Percentiles rank a stretch among this genome's conserved stretches.
Conservation (phyloP, 2,113 vertebrate species). For the Hemiscyllium ocellatum region DNA sequence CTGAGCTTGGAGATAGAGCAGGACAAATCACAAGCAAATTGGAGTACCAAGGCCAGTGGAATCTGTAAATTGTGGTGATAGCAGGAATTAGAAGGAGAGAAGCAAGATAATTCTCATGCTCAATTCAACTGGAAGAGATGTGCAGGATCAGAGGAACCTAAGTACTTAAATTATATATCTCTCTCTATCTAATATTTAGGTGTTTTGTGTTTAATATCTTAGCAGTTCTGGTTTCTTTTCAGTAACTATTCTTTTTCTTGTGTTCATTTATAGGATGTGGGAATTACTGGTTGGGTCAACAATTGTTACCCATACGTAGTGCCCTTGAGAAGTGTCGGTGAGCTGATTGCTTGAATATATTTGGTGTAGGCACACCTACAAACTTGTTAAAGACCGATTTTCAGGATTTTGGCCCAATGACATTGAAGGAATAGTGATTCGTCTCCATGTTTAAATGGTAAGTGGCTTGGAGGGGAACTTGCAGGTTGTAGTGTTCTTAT, state of each 20-base stretch:
- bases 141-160: not conserved
- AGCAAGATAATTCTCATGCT: not conserved
- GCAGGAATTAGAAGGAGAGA: not conserved
- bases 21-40: not conserved
- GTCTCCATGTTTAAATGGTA: not conserved
- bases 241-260: too few species aligned
- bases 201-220: too few species aligned
- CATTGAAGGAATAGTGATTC: not conserved
- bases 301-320: not conserved
- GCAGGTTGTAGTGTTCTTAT: not conserved
- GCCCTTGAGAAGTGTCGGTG: too few species aligned
- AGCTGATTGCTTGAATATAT: not conserved
- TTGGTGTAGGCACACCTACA: not conserved
- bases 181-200: too few species aligned
- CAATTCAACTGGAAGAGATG: not conserved
- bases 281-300: not conserved
- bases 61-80: not conserved
- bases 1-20: not conserved
- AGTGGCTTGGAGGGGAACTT: not conserved
- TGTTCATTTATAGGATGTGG: not conserved
- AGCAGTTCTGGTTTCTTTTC: too few species aligned
- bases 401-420: not conserved
- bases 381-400: not conserved
- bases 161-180: too few species aligned
- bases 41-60: not conserved